Evolutionary conservation across 2,888 invertebrate genomes (phyloP), one percentile per base, ranked within the genome.

Genomic region (Drosophila tripunctata): DNA sequence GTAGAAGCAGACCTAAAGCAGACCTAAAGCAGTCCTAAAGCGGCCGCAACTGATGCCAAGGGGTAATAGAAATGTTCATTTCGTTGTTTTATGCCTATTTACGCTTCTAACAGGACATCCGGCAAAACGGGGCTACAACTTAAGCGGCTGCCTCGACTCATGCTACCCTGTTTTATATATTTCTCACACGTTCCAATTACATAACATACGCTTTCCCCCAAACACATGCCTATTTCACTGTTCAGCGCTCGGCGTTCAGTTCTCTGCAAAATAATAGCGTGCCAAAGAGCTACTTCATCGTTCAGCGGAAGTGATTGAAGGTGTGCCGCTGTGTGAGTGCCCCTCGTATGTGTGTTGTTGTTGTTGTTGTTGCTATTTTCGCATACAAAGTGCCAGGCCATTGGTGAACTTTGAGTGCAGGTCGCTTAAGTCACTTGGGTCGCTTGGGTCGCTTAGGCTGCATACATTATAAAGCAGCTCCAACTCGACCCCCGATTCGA

Each of bases 131-230:
- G 75, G 81, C 79, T 68, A 74, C 75, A 70, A 72, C 88, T 68
- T 68, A 77, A 77, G 83, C 74, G 74, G 65, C 74, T 67, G 30
- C 64, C 64, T 40, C 36, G 21, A 54, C 62, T 62, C 66, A 45
- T 62, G 50, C 64, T 57, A 27, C 60, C 31, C 65, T 71, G 67
- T 73, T 85, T 84, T 71, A 85, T 89, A 85, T 89, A 89, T 89
- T 90, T 89, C 90, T 89, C 89, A 90, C 90, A 89, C 89, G 90
- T 89, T 89, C 90, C 90, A 89, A 90, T 89, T 89, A 90, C 88
- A 88, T 78, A 79, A 8, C n/a, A 27, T 15, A 35, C 27, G 31
- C 24, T 43, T 12, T 3, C 51, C 19, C 33, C n/a, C n/a, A n/a
- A 4, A 5, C n/a, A n/a, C 15, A 19, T 10, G 19, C 38, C 14